Conservation (phyloP, 2,888 invertebrate genomes). For the Euplagia quadripunctaria region DNA sequence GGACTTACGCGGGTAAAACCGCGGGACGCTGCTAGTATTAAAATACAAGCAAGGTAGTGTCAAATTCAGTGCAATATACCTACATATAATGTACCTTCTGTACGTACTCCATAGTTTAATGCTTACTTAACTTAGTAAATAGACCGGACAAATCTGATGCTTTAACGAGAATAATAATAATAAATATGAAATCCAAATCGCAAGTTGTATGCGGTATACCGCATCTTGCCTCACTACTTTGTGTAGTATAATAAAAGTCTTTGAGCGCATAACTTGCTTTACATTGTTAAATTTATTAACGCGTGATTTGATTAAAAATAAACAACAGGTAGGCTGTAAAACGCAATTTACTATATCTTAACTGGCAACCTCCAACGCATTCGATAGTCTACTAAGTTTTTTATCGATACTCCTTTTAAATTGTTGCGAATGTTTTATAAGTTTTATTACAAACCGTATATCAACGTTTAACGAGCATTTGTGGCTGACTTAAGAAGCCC, state of each 20-base stretch:
- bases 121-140: neutral
- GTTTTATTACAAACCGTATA: conserved; percentile 85
- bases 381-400: conserved; percentile 79
- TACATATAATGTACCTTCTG: neutral
- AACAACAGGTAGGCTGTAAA: conserved; percentile 74
- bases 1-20: too few relatives aligned
- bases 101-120: neutral
- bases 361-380: conserved; percentile 68
- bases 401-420: conserved; percentile 84
- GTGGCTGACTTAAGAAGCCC: conserved; percentile 78
- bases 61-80: neutral
- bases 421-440: conserved; percentile 85
- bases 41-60: too few relatives aligned
- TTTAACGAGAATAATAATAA: neutral
- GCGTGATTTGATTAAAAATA: conserved; percentile 73
- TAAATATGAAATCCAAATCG: neutral
- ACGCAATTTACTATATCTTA: conserved; percentile 81
- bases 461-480: conserved; percentile 82
- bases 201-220: conserved; percentile 4
- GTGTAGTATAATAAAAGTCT: conserved; percentile 29
- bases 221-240: conserved; percentile 10
- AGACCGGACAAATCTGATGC: too few relatives aligned
- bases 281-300: conserved; percentile 65
- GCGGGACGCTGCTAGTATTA: too few relatives aligned
- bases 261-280: conserved; percentile 34